Evolutionary conservation across 2,797 vertebrate species (phyloP).

Genomic region (Lacerta viridis): DNA sequence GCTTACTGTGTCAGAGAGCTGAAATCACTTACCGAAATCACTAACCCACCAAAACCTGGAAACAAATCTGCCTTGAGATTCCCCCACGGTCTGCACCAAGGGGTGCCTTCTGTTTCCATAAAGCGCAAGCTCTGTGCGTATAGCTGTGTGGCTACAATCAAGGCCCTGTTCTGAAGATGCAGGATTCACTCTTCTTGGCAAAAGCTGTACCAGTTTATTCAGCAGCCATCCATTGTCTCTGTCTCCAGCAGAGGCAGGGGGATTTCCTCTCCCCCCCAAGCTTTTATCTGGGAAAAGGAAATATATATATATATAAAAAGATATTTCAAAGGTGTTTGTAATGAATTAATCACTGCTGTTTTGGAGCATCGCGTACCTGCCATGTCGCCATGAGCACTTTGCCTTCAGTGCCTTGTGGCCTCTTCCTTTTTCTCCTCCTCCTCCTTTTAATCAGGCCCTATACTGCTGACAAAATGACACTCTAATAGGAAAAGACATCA

Average conservation of each 20-base stretch:
- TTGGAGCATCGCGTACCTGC: slow-evolving; percentile 51
- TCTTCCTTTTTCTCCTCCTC: slow-evolving; percentile 16
- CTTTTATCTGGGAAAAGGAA: slow-evolving; percentile 37
- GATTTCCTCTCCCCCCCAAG: neutral
- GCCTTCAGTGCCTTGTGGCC: slow-evolving; percentile 27
- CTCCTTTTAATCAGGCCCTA: slow-evolving; percentile 18
- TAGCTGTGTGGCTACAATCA: slow-evolving; percentile 5
- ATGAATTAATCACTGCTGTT: slow-evolving; percentile 71
- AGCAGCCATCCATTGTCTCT: slow-evolving; percentile 40
- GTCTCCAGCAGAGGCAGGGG: slow-evolving; percentile 23
- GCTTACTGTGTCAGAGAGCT: too few species aligned
- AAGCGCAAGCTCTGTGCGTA: neutral
- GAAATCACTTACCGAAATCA: too few species aligned
- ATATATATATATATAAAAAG: slow-evolving; percentile 49
- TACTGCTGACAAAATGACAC: slow-evolving; percentile 68
- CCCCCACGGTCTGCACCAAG: neutral
- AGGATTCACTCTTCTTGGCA: slow-evolving; percentile 6
- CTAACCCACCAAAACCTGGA: neutral
- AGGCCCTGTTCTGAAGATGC: slow-evolving; percentile 5
- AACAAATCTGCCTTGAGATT: neutral
- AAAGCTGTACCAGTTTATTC: slow-evolving; percentile 28
- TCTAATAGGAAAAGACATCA: slow-evolving; percentile 48
- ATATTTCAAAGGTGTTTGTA: slow-evolving; percentile 70
- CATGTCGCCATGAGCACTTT: slow-evolving; percentile 66
- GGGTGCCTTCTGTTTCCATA: neutral